These are phyloP conservation scores for Catharus fuscescens DNA, from an alignment of 2,113 vertebrate species.

Conservation along the genomic window DNA sequence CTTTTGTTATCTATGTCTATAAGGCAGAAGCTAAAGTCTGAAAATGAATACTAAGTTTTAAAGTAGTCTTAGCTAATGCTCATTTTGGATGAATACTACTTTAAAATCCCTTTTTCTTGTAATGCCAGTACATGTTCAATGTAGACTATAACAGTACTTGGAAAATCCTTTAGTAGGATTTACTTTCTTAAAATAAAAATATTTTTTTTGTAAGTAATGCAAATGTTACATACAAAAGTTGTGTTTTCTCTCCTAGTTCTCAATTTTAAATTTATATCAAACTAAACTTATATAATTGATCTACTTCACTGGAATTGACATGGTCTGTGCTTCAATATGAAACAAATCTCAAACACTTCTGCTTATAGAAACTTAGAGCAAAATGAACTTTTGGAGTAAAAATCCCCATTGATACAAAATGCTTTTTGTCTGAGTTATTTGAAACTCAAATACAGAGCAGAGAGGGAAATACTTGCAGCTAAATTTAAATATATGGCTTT, in stretches of 20 bases:
- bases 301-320: neutral
- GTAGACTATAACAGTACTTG: neutral
- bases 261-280: neutral
- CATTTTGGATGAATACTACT: neutral
- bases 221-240: neutral
- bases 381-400: neutral
- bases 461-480: neutral
- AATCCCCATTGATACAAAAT: neutral
- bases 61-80: constrained; percentile 17
- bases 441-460: neutral
- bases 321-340: neutral
- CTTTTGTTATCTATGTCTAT: constrained; percentile 15
- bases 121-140: neutral
- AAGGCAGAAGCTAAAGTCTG: neutral
- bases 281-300: neutral
- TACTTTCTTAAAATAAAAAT: neutral
- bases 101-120: neutral
- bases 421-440: neutral
- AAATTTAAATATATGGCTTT: neutral
- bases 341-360: neutral
- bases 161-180: neutral
- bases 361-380: neutral
- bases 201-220: constrained; percentile 1
- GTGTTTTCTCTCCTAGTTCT: neutral
- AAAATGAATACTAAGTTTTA: constrained; percentile 11